These are phyloP conservation scores for Propithecus perrieri DNA, from an alignment of 2,797 vertebrate genomes.

Conservation along the genomic window DNA sequence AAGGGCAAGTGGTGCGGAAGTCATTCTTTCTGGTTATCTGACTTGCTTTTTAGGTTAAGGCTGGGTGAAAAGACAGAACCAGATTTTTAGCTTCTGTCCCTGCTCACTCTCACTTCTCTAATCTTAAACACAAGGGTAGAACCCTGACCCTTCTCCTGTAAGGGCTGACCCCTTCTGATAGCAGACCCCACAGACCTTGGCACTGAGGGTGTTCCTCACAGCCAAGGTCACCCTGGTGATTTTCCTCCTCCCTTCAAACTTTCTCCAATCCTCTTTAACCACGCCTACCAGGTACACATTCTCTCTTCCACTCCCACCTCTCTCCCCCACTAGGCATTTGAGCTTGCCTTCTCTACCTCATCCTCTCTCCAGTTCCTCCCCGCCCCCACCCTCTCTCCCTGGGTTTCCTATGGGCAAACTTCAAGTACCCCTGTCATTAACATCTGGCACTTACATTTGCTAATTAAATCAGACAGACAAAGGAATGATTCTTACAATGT, in stretches of 20 bases:
- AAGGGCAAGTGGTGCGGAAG: background rate
- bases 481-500: constrained; percentile 33
- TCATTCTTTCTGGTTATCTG: background rate
- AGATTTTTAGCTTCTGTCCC: background rate
- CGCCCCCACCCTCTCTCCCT: background rate
- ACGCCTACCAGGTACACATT: background rate
- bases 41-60: background rate
- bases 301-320: background rate
- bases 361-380: background rate
- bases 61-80: background rate
- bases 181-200: constrained; percentile 7
- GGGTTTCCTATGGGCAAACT: constrained; percentile 26
- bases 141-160: background rate
- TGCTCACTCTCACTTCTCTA: background rate
- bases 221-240: background rate
- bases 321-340: background rate
- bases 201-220: background rate
- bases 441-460: background rate
- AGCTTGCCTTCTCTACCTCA: background rate
- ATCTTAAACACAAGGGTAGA: constrained; percentile 29
- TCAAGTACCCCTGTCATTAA: constrained; percentile 42
- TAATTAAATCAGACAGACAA: constrained; percentile 52
- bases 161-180: background rate
- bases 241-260: background rate
- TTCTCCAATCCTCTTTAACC: background rate